phyloP scores from a whole-genome alignment of 2,113 vertebrate species.

The Pseudorhombus dupliciocellatus region DNA sequence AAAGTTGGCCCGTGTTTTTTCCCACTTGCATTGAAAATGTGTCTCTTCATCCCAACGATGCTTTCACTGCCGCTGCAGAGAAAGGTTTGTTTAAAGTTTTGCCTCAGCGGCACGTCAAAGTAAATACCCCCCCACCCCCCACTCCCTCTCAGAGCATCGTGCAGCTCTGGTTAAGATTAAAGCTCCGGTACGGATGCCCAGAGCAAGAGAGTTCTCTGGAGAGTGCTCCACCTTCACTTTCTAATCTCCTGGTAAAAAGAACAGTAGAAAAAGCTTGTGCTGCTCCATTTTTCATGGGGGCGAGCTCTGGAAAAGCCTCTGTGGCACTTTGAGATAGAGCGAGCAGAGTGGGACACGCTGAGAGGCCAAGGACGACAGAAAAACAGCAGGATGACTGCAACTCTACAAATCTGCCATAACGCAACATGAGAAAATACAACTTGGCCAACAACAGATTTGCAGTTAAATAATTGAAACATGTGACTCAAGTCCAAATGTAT shows the following conservation, averaged over 20 bases:
- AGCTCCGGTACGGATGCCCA: slow-evolving; percentile 43
- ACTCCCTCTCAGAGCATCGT: not conserved
- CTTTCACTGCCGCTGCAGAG: not conserved
- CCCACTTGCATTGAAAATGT: slow-evolving; percentile 26
- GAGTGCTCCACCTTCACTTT: slow-evolving; percentile 57
- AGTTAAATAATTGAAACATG: slow-evolving; percentile 27
- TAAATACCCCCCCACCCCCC: slow-evolving; percentile 5
- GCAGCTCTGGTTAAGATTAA: slow-evolving; percentile 47
- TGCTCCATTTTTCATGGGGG: slow-evolving; percentile 72
- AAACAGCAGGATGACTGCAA: slow-evolving; percentile 4
- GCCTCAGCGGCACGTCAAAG: not conserved
- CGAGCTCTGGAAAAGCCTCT: slow-evolving; percentile 31
- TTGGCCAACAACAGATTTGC: slow-evolving; percentile 9
- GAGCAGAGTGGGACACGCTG: slow-evolving; percentile 29
- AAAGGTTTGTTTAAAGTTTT: slow-evolving; percentile 29
- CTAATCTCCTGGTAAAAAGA: slow-evolving; percentile 63
- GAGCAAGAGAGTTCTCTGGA: slow-evolving; percentile 41
- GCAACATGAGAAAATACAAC: slow-evolving; percentile 10
- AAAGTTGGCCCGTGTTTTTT: slow-evolving; percentile 31
- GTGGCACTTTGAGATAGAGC: slow-evolving; percentile 36
- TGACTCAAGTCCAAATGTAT: not conserved
- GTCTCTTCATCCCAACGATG: not conserved
- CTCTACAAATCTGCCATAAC: slow-evolving; percentile 13
- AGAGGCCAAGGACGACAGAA: slow-evolving; percentile 18
- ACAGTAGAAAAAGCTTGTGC: slow-evolving; percentile 54